Percentiles rank a stretch among this genome's conserved stretches.
phyloP scores from a whole-genome alignment of 2,888 invertebrate genomes.

The Eugnorisma glareosa region DNA sequence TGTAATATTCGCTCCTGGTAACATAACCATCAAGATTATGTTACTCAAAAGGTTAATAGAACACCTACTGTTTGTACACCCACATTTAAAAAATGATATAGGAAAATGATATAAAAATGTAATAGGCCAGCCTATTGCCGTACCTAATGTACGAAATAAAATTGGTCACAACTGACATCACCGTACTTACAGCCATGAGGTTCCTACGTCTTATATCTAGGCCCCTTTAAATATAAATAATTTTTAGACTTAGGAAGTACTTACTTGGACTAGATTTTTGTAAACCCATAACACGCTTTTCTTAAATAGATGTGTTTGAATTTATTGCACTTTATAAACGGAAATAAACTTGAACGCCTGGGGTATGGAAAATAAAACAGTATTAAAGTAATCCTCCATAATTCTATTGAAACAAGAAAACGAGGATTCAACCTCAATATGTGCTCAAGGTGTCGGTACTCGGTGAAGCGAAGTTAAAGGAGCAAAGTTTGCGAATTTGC shows the following conservation, averaged over 20 bases:
- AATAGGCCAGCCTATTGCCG: not conserved
- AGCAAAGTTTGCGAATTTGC: conserved; percentile 88
- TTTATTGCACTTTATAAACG: not conserved
- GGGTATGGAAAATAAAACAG: conserved; percentile 68
- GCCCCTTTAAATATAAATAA: too few species aligned
- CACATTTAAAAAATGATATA: too few species aligned
- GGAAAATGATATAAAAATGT: too few species aligned
- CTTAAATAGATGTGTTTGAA: not conserved
- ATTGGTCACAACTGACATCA: not conserved
- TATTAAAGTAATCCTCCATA: conserved; percentile 84
- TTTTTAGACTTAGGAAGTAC: not conserved
- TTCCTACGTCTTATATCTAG: not conserved
- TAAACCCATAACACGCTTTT: not conserved
- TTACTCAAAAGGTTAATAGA: conserved; percentile 1
- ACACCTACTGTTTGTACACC: not conserved
- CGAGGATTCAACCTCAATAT: conserved; percentile 88
- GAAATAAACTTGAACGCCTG: conserved; percentile 24
- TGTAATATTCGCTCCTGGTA: conserved; percentile 6
- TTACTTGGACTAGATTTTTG: not conserved
- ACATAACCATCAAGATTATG: not conserved
- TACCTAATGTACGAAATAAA: not conserved
- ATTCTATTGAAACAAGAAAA: conserved; percentile 87
- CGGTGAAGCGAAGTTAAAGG: conserved; percentile 89
- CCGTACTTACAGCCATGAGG: not conserved
- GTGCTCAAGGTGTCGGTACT: conserved; percentile 88